phyloP scores from a whole-genome alignment of 2,797 vertebrate species.

The Lycodopsis pacificus region DNA sequence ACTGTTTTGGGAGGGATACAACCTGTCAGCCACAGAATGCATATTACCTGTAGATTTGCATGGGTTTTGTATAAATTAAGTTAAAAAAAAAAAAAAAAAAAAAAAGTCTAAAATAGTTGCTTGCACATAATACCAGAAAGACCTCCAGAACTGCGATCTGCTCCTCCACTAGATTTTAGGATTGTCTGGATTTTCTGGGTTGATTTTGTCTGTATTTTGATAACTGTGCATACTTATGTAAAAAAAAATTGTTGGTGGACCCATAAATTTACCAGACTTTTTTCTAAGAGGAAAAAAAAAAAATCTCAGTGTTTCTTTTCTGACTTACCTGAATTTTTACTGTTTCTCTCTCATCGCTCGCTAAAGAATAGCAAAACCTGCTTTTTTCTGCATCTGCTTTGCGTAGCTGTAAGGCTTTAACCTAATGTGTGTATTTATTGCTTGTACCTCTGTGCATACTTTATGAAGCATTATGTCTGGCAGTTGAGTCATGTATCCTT shows the following conservation, averaged over 20 bases:
- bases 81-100: conserved; percentile 49
- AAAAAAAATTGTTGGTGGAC: conserved; percentile 97
- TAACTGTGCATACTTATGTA: conserved; percentile 99
- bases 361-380: conserved; percentile 99
- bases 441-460: conserved; percentile 99
- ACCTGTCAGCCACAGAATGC: conserved; percentile 99
- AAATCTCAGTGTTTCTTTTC: conserved; percentile 99
- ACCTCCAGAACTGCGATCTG: conserved; percentile 99
- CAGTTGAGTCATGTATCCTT: conserved; percentile 99
- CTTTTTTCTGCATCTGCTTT: conserved; percentile 99
- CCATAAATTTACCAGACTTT: conserved; percentile 99
- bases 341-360: conserved; percentile 99
- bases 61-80: conserved; percentile 99
- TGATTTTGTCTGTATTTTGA: conserved; percentile 99
- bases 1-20: conserved; percentile 92
- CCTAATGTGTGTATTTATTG: conserved; percentile 99
- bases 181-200: conserved; percentile 99
- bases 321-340: conserved; percentile 99
- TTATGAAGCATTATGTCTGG: conserved; percentile 99
- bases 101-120: conserved; percentile 99
- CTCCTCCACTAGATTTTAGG: conserved; percentile 99
- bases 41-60: conserved; percentile 99
- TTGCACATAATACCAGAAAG: conserved; percentile 99
- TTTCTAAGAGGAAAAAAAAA: conserved; percentile 88
- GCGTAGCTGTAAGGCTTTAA: conserved; percentile 99